Base-by-base conservation (phyloP, 2,113 vertebrate genomes). In the Corydoras sp. region DNA sequence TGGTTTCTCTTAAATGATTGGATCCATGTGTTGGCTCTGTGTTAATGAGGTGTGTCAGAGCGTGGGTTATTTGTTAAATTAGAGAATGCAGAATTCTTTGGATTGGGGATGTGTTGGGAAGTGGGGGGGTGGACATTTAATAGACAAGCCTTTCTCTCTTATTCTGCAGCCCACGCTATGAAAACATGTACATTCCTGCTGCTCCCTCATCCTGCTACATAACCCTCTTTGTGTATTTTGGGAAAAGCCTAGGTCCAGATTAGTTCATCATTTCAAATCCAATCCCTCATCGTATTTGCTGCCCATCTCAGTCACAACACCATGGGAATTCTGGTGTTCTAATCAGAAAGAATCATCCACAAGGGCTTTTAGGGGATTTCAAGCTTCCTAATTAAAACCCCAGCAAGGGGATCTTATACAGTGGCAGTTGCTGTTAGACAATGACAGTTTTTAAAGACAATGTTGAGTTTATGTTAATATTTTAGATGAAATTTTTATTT, bases 181-280 rank as follows among this genome's bases (percentile, higher is more conserved):
- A 82, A 81, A 83, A 81, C 78, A 68, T 60, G 75, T 77, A 76
- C 65, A 74, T 83, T 83, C 81, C 81, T 49, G 82, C 79, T 82
- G 69, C 86, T 85, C 86, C 87, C 81, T 43, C 75, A 49, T 69
- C 71, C 77, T 71, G 78, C 81, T 80, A 79, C 74, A 76, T 75
- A 73, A 60, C 24, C 61, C 10, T 78, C 31, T 58, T 75, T 81
- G 61, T 77, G 55, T 68, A 58, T 60, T 69, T 75, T 82, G 78
- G 80, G 80, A 83, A 72, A 69, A 68, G 56, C 24, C 58, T 67
- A 65, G 62, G 31, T 77, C 69, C 76, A 69, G 58, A 60, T 72
- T 50, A 15, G 70, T 75, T 65, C 75, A 69, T 77, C 67, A 64
- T 75, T 73, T 59, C 51, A 24, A 78, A 75, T 67, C 72, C 68